Evolutionary conservation across 1,140 invertebrate species (phyloP).

Genomic region (Pseudoatta argentina): DNA sequence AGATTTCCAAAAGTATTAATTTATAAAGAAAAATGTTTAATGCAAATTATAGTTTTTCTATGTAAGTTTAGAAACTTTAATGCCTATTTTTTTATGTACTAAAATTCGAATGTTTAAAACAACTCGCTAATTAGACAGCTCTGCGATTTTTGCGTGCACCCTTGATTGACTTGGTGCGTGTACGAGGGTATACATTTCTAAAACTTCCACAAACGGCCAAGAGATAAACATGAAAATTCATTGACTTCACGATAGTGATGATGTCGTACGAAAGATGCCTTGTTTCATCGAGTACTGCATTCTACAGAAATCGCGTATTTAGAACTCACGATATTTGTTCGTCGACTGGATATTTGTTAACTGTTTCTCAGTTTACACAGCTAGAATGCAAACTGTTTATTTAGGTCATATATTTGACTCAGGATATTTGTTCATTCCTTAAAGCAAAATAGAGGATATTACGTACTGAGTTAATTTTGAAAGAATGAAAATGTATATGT

Average conservation of each 20-base stretch:
- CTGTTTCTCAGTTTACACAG: background rate
- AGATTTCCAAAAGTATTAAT: background rate
- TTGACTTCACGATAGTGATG: background rate
- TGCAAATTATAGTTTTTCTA: background rate
- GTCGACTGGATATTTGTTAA: background rate
- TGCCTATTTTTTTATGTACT: background rate
- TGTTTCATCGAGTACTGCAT: background rate
- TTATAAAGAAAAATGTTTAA: background rate
- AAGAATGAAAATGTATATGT: background rate
- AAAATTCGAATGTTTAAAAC: background rate
- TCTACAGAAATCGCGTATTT: background rate
- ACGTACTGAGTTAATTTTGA: background rate
- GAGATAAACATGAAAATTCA: conserved; percentile 52
- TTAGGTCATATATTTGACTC: background rate
- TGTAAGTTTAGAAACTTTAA: background rate
- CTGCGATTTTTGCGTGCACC: background rate
- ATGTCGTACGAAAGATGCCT: background rate
- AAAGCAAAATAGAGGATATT: background rate
- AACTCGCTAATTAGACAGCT: background rate
- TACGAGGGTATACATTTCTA: conserved; percentile 20
- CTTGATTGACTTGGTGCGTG: background rate
- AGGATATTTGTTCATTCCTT: background rate
- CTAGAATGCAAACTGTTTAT: background rate
- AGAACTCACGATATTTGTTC: background rate
- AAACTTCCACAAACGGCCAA: conserved; percentile 11